Evolutionary conservation across 1,140 invertebrate species (phyloP), one percentile per base, ranked within the genome.

Genomic region (Sitobion miscanthi): DNA sequence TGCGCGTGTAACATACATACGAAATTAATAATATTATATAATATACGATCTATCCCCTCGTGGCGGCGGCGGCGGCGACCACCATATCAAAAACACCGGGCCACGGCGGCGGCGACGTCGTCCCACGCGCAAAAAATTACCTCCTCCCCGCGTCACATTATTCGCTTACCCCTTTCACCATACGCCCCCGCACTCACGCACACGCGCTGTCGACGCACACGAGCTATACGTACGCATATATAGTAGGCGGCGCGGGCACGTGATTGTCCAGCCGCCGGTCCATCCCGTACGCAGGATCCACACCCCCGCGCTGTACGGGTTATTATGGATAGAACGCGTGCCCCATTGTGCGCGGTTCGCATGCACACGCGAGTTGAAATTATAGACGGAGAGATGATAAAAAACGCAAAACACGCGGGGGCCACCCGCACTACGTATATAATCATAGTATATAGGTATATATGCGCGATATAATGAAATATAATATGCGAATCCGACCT

Each of bases 81-180:
- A n/a, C 30, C 77, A 25, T 47, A 47, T 30, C 42, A 2, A 86
- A 86, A 86, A 25, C 45, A 49, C 45, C 86, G 85, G 42, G 85
- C 30, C 30, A 11, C 14, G 3, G 85, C 83, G 25, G 23, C 83
- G 42, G 23, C 82, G 2, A 9, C 86, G 47, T 49, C 49, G 88
- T 89, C 88, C 88, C 88, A 89, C 88, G 88, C n/a, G 88, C 49
- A 89, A 89, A 89, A 89, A 89, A 23, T 38, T 52, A 20, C 35
- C 88, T 54, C 52, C n/a, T 38, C 30, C 47, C 49, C 87, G 25
- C 87, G 49, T 52, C n/a, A 25, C 52, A 88, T 88, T 52, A 47
- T 47, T 88, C 47, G 86, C 86, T 88, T 47, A 88, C 86, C 86
- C 86, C 86, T 88, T 88, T 88, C 86, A 47, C 45, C 47, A 30